These are phyloP conservation scores for Coecobrya sp. DNA, from an alignment of 2,888 invertebrate genomes.

Conservation along the genomic window DNA sequence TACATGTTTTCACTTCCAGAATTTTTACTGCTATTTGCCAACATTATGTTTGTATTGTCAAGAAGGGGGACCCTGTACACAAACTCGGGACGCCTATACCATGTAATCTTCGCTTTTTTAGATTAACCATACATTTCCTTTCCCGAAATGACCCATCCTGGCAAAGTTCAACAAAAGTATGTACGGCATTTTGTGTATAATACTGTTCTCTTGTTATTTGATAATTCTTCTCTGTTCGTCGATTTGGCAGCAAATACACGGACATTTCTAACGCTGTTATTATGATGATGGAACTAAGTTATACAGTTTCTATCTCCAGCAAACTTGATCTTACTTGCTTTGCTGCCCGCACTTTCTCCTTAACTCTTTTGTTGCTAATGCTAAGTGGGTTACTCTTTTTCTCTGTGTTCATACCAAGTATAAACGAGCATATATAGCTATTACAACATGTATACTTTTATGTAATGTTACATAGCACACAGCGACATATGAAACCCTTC, in stretches of 20 bases:
- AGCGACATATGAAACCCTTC: conserved; percentile 47
- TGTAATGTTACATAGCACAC: background rate
- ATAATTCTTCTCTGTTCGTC: conserved; percentile 26
- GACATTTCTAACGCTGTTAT: conserved; percentile 36
- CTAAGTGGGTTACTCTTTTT: background rate
- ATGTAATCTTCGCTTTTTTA: conserved; percentile 32
- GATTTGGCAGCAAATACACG: conserved; percentile 62
- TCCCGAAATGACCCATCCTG: conserved; percentile 46
- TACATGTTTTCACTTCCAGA: too few species aligned
- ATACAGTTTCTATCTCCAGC: conserved; percentile 20
- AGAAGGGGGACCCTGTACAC: background rate
- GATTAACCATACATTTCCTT: conserved; percentile 44
- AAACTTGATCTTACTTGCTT: background rate
- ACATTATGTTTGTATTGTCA: background rate
- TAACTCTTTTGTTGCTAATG: background rate
- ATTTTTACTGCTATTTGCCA: background rate
- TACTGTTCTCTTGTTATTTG: conserved; percentile 26
- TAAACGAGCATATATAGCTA: background rate
- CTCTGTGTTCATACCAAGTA: background rate
- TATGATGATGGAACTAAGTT: conserved; percentile 29
- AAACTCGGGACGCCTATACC: conserved; percentile 21
- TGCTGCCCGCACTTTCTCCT: background rate
- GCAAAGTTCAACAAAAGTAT: conserved; percentile 47
- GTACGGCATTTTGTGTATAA: background rate
- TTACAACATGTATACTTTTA: background rate